Conservation (phyloP, 2,888 invertebrate genomes). For the Toxonevra muliebris region DNA sequence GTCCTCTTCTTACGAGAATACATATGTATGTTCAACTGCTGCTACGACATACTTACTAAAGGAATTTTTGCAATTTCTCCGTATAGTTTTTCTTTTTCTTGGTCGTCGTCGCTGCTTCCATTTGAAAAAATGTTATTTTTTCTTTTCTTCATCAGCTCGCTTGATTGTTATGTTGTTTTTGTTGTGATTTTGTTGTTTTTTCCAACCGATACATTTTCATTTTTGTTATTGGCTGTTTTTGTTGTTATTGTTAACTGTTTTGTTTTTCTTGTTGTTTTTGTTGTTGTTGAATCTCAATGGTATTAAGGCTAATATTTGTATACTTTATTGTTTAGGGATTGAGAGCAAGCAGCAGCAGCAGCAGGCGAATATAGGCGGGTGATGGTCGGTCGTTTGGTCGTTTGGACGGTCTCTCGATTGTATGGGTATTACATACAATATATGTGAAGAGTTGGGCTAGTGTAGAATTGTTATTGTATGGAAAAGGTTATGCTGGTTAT, state of each 20-base stretch:
- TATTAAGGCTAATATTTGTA: slow-evolving; percentile 60
- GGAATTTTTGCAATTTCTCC: not conserved
- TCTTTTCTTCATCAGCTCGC: no score
- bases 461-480: not conserved
- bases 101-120: not conserved
- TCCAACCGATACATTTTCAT: slow-evolving; percentile 21
- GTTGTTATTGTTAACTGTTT: slow-evolving; percentile 27
- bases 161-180: slow-evolving; percentile 6
- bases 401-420: no score
- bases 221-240: slow-evolving; percentile 21
- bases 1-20: not conserved
- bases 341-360: not conserved
- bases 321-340: slow-evolving; percentile 39
- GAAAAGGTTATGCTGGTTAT: not conserved
- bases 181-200: not conserved
- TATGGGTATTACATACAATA: no score
- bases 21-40: no score
- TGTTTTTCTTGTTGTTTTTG: slow-evolving; percentile 25
- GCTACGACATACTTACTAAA: not conserved
- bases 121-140: no score
- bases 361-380: no score
- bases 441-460: not conserved
- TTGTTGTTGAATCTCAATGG: slow-evolving; percentile 49
- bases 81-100: not conserved
- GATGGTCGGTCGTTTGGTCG: no score